Evolutionary conservation across 2,888 invertebrate genomes (phyloP), one percentile per base, ranked within the genome.

Genomic region (Rhaphigaster nebulosa): DNA sequence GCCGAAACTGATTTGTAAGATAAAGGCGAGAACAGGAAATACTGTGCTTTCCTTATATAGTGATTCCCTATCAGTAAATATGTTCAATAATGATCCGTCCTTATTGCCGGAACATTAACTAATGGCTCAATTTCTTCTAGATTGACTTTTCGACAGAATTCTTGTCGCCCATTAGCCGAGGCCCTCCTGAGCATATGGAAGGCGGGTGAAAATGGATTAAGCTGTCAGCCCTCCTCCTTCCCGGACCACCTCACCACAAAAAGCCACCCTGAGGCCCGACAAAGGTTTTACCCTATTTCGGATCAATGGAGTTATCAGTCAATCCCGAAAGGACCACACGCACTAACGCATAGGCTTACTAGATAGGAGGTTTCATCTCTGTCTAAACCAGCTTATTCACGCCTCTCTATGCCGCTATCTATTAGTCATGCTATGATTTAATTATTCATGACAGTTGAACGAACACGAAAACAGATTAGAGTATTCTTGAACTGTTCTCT

Each of bases 221-320:
- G 15, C 84, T 84, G 84, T 84, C 84, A 84, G n/a, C 84, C 84
- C 80, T 38, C 23, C 38, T 80, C 80, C n/a, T n/a, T n/a, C 23
- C 15, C 45, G 20, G 41, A 80, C 23, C 34, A 8, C 80, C 18
- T 5, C 38, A 0, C 23, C 23, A 84, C 84, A 84, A 84, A 84
- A 84, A 84, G 84, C 45, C 84, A 45, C 84, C 84, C 45, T 45
- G 45, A 84, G 45, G 84, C n/a, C 80, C 80, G 41, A 41, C 80
- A 80, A 41, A 80, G 80, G 41, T 80, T 23, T 50, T 45, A 45
- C 84, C n/a, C 45, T 50, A 84, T 84, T 84, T 84, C 84, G n/a
- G 45, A 84, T 84, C 84, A 84, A 84, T 84, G 84, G 84, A 84
- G 84, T 84, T 84, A 84, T 84, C 84, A 84, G n/a, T 84, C 84